Evolutionary conservation across 1,140 invertebrate species (phyloP), one percentile per base, ranked within the genome.

Genomic region (Brachystomella parvula): DNA sequence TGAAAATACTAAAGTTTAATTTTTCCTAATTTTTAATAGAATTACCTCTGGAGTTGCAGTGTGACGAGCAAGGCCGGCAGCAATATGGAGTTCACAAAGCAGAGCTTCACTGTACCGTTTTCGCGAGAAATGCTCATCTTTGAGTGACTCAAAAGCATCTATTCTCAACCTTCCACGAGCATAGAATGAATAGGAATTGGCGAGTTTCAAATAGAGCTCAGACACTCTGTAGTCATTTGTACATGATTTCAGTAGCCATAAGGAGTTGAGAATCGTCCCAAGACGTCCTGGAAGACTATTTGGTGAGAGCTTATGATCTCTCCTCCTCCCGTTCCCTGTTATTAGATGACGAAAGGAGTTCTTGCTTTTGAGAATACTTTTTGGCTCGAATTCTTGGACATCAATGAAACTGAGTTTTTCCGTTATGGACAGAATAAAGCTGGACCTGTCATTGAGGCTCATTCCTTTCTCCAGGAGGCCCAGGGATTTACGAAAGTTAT

Each of bases 21-120:
- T 59, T 15, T 6, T 15, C 15, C 30, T 15, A 31, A 59, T 29
- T 12, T 59, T 26, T 6, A 56, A 3, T 2, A 6, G 35, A 30
- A 30, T 49, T 71, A 71, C 70, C 31, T 72, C 72, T 26, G 67
- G 65, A 44, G 67, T 69, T 28, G 69, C 64, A 31, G 64, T 62
- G n/a, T 70, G 68, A 32, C 72, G 66, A 33, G 67, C 69, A 3
- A 73, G 56, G 47, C 72, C 24, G 3, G 72, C 72, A 31, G 72
- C 69, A 15, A 71, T 67, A 59, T 73, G 72, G 3, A 73, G 61
- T 66, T 73, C 72, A 64, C 72, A 73, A 12, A 71, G 31, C 32
- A 73, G 53, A n/a, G 72, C 72, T 68, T 73, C 72, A 64, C 67
- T 73, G 49, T 60, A 73, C 60, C 69, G 17, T 44, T 73, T 73